phyloP scores from a whole-genome alignment of 1,140 invertebrate species.

The Microplitis mediator region DNA sequence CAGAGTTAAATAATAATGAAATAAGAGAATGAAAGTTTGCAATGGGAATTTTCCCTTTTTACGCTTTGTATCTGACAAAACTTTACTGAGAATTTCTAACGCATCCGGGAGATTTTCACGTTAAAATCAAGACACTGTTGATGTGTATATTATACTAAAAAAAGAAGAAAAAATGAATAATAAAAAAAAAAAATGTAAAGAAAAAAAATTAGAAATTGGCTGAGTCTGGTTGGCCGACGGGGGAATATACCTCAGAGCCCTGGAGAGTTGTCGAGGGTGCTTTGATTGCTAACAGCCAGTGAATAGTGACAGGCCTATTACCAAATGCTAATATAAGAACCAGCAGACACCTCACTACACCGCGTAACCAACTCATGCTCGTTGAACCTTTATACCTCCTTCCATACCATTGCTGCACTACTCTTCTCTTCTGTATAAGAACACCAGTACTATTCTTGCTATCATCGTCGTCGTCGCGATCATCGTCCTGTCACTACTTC shows the following conservation, averaged over 20 bases:
- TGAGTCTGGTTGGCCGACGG: background rate
- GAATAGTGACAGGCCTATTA: conserved; percentile 42
- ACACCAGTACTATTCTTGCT: background rate
- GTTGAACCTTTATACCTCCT: background rate
- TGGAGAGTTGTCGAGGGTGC: conserved; percentile 22
- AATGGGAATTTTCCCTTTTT: background rate
- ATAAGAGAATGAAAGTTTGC: background rate
- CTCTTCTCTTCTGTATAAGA: background rate
- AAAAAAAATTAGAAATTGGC: conserved; percentile 1
- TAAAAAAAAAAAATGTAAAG: background rate
- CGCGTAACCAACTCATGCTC: conserved; percentile 2
- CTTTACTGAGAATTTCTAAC: background rate
- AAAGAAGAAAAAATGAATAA: background rate
- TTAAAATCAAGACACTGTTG: background rate
- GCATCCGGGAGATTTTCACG: background rate
- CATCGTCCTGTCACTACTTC: background rate
- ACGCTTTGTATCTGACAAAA: background rate
- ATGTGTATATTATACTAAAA: background rate
- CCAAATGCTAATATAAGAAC: conserved; percentile 42
- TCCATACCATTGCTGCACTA: background rate
- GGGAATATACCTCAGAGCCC: conserved; percentile 7
- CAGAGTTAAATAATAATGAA: background rate
- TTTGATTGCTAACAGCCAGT: conserved; percentile 37
- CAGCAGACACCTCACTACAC: conserved; percentile 16
- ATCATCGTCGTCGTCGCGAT: background rate